Conservation (phyloP, 1,140 invertebrate species). For the Trichonephila clavipes region DNA sequence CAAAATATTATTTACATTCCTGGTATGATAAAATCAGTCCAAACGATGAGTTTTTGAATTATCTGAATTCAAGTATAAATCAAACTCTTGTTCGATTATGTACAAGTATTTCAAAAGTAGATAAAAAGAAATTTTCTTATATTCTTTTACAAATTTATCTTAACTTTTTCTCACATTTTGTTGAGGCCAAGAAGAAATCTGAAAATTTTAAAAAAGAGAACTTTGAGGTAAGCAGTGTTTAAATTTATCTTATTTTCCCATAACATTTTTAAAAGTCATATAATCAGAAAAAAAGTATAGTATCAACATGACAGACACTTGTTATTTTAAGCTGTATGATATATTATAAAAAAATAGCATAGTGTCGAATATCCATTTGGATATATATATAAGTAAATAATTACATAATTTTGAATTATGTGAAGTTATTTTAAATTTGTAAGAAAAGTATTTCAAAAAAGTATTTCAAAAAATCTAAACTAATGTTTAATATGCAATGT, state of each 20-base stretch:
- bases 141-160: conserved; percentile 52
- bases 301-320: too few relatives aligned
- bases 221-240: conserved; percentile 59
- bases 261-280: background rate
- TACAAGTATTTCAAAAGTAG: conserved; percentile 35
- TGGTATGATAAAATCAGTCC: conserved; percentile 66
- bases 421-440: too few relatives aligned
- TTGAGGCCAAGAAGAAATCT: conserved; percentile 59
- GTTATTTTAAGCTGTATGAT: too few relatives aligned
- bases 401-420: too few relatives aligned
- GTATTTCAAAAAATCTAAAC: too few relatives aligned
- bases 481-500: too few relatives aligned
- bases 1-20: conserved; percentile 51
- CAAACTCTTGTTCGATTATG: conserved; percentile 39
- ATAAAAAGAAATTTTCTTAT: conserved; percentile 56
- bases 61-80: conserved; percentile 43
- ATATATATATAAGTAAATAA: too few relatives aligned
- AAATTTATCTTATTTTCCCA: background rate
- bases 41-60: conserved; percentile 51
- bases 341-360: too few relatives aligned
- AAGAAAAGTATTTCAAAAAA: too few relatives aligned
- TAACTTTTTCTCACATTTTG: conserved; percentile 54
- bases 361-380: too few relatives aligned
- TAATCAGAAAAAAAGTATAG: too few relatives aligned
- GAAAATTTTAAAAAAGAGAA: conserved; percentile 41